These are phyloP conservation scores for Macrotis lagotis DNA, from an alignment of 2,113 vertebrate genomes.

Conservation along the genomic window DNA sequence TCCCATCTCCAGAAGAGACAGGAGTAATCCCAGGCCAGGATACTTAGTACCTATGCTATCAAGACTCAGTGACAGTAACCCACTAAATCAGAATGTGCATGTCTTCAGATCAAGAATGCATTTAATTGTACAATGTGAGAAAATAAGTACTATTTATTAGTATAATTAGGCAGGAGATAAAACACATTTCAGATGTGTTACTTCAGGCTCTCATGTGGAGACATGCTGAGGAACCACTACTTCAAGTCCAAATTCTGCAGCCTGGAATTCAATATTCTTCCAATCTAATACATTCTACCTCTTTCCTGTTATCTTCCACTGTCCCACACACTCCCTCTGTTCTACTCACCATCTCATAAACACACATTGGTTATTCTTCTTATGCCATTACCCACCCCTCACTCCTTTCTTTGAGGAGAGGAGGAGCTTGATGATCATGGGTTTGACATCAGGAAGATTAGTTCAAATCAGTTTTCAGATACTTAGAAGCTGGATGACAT, in stretches of 20 bases:
- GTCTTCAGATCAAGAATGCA: background rate
- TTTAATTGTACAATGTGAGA: background rate
- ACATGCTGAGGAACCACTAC: background rate
- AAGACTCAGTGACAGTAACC: background rate
- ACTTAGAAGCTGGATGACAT: background rate
- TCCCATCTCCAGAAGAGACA: background rate
- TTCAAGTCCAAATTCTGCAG: background rate
- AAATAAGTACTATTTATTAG: conserved; percentile 1
- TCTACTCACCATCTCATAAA: background rate
- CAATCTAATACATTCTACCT: background rate
- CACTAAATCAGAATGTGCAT: background rate
- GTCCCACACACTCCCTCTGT: background rate
- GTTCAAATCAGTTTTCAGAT: background rate
- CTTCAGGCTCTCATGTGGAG: background rate
- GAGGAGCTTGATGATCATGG: background rate
- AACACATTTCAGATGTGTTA: conserved; percentile 4
- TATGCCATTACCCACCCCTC: background rate
- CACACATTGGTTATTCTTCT: background rate
- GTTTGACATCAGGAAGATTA: background rate
- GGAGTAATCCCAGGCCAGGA: background rate
- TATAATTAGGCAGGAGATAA: background rate
- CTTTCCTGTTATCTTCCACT: background rate
- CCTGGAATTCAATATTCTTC: background rate
- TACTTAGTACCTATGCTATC: background rate
- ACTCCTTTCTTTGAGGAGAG: background rate